Conservation (phyloP, 1,140 invertebrate genomes). For the Euschistus heros region DNA sequence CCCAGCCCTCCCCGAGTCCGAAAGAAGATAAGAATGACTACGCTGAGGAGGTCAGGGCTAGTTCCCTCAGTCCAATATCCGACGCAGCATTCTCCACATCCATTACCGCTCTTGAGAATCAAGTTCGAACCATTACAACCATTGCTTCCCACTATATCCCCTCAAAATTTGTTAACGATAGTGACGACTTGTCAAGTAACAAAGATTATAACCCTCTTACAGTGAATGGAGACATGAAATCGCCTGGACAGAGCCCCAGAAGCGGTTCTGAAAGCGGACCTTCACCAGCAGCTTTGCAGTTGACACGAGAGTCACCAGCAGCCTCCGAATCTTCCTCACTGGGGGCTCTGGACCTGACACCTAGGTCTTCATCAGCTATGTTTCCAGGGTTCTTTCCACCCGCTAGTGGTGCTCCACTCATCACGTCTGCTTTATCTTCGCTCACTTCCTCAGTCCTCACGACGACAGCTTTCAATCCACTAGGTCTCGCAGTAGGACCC, state of each 20-base stretch:
- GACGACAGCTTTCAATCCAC: conserved; percentile 62
- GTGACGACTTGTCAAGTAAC: conserved; percentile 37
- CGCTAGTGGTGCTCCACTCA: conserved; percentile 42
- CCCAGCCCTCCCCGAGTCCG: conserved; percentile 39
- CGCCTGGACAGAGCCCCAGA: conserved; percentile 33
- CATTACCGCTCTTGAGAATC: conserved; percentile 61
- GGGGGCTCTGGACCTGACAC: conserved; percentile 48
- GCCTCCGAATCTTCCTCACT: conserved; percentile 41
- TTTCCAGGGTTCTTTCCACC: conserved; percentile 50
- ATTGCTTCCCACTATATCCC: conserved; percentile 41
- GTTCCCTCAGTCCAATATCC: conserved; percentile 30
- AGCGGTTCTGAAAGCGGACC: conserved; percentile 33
- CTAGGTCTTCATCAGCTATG: conserved; percentile 38
- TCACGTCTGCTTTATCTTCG: conserved; percentile 58
- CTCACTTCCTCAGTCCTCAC: conserved; percentile 64
- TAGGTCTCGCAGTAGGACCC: conserved; percentile 64
- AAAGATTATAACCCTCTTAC: conserved; percentile 33
- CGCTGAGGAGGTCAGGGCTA: conserved; percentile 24
- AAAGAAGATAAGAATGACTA: conserved; percentile 20
- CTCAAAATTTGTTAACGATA: conserved; percentile 39
- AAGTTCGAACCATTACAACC: conserved; percentile 56
- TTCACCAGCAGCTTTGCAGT: conserved; percentile 29
- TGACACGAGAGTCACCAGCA: conserved; percentile 33
- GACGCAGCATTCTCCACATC: conserved; percentile 55
- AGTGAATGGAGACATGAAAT: conserved; percentile 43